Percentiles rank a stretch among this genome's conserved stretches.
Conservation (phyloP, 2,113 vertebrate genomes). For the Sander vitreus region DNA sequence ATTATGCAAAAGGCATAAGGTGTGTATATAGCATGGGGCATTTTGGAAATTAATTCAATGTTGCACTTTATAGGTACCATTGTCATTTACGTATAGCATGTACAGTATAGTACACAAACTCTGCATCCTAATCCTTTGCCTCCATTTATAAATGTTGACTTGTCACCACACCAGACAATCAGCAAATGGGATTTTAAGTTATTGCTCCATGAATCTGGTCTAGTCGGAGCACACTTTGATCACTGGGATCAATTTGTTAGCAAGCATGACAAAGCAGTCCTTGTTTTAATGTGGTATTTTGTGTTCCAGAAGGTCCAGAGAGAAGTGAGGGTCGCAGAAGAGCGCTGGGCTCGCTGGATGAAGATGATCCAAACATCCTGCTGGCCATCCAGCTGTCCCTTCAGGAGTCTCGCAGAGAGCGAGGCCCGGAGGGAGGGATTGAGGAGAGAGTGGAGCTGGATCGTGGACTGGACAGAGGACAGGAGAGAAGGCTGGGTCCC, state of each 20-base stretch:
- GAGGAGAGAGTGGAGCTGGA: slow-evolving; percentile 55
- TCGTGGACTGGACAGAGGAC: slow-evolving; percentile 50
- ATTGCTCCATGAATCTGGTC: slow-evolving; percentile 50
- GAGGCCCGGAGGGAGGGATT: slow-evolving; percentile 69
- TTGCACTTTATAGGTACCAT: background rate
- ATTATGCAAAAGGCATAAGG: background rate
- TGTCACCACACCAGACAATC: slow-evolving; percentile 36
- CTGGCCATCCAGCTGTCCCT: slow-evolving; percentile 98
- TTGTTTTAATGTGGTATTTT: slow-evolving; percentile 18
- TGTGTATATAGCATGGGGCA: background rate
- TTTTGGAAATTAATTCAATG: background rate
- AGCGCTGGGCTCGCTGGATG: slow-evolving; percentile 92
- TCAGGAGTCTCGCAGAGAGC: slow-evolving; percentile 93
- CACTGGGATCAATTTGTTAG: slow-evolving; percentile 37
- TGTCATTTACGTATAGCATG: background rate
- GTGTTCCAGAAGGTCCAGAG: slow-evolving; percentile 83
- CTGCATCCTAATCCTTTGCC: background rate
- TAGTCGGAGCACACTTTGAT: slow-evolving; percentile 28
- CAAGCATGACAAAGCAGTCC: slow-evolving; percentile 4
- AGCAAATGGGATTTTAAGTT: slow-evolving; percentile 64
- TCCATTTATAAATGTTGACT: slow-evolving; percentile 32
- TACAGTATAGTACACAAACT: background rate
- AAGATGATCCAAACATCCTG: slow-evolving; percentile 98
- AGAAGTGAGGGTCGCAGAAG: slow-evolving; percentile 86
- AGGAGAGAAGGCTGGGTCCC: slow-evolving; percentile 50